Conservation (phyloP, 2,888 invertebrate genomes). For the Leptarthrus brevirostris region DNA sequence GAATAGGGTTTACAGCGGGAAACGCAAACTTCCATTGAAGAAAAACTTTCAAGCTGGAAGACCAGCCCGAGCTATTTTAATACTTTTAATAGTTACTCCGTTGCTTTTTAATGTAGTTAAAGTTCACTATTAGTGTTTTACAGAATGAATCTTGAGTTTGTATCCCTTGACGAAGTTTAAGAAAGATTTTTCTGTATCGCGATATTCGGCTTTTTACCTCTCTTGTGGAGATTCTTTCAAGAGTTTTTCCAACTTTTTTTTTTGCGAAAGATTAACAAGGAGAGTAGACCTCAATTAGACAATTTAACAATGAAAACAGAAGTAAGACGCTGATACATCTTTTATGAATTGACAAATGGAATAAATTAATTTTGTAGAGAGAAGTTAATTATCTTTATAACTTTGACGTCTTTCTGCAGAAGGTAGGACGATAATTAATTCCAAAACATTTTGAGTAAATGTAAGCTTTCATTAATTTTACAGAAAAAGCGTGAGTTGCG, state of each 20-base stretch:
- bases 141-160: neutral
- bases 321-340: neutral
- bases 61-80: neutral
- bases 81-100: neutral
- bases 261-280: neutral
- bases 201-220: no score
- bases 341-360: neutral
- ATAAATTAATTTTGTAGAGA: neutral
- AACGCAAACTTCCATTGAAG: neutral
- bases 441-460: no score
- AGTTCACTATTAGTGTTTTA: neutral
- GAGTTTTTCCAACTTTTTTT: neutral
- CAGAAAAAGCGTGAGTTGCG: no score
- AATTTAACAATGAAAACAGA: neutral
- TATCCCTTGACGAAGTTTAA: neutral
- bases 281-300: neutral
- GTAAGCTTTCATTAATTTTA: no score
- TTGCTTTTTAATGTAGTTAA: constrained; percentile 13
- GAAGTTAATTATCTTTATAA: neutral
- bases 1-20: neutral
- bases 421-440: no score
- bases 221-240: neutral
- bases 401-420: neutral
- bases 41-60: neutral
- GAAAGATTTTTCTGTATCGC: neutral